Percentiles rank a stretch among this genome's conserved stretches.
Evolutionary conservation across 2,113 vertebrate species (phyloP).

Genomic region (Conger conger): DNA sequence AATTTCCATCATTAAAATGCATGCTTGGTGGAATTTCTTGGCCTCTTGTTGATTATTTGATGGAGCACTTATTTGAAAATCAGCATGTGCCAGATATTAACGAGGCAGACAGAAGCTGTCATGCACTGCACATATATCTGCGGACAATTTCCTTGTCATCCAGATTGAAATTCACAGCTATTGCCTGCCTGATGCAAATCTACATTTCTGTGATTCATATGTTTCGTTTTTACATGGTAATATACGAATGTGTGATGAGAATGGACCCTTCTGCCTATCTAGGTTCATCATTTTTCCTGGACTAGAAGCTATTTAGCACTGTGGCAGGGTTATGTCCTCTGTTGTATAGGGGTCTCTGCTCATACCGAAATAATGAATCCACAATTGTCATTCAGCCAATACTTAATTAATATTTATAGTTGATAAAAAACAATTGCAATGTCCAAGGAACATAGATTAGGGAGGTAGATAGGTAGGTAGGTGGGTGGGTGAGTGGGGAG

Average conservation of each 20-base stretch:
- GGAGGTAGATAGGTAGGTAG: too few species aligned
- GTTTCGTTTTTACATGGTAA: neutral
- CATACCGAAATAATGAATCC: too few species aligned
- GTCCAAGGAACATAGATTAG: too few species aligned
- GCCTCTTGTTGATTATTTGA: slow-evolving; percentile 46
- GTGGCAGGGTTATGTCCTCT: neutral
- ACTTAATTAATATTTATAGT: too few species aligned
- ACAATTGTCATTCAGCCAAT: too few species aligned
- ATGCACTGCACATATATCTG: slow-evolving; percentile 10
- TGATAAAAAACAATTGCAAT: too few species aligned
- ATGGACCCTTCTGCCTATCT: neutral
- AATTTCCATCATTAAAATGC: slow-evolving; percentile 55
- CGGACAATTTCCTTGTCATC: neutral
- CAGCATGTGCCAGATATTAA: slow-evolving; percentile 40
- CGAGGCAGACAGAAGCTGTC: slow-evolving; percentile 30
- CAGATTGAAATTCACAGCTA: neutral
- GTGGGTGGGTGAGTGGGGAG: too few species aligned
- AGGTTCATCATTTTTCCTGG: neutral
- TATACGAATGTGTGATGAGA: neutral
- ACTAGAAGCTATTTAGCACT: neutral
- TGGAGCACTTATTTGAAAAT: slow-evolving; percentile 47
- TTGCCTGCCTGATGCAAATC: neutral
- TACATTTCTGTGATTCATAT: neutral
- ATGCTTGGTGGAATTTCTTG: slow-evolving; percentile 12
- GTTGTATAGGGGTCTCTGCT: too few species aligned